Evolutionary conservation across 2,113 vertebrate genomes (phyloP).

Genomic region (Syngnathoides biaculeatus): DNA sequence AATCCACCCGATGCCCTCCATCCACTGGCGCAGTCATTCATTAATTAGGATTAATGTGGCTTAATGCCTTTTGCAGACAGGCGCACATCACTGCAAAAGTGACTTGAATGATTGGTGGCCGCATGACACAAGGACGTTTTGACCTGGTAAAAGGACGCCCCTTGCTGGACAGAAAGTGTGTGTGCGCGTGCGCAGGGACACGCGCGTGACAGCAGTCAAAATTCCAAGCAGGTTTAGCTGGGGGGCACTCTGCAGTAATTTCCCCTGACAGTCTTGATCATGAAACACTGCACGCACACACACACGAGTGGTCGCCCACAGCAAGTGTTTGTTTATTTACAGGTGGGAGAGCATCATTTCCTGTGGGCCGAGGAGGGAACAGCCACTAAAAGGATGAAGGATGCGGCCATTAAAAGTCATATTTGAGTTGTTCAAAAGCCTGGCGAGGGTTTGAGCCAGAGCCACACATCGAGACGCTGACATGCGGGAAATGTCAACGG

Average conservation of each 20-base stretch:
- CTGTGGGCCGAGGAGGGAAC: not conserved
- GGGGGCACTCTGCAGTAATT: slow-evolving; percentile 65
- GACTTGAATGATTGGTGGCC: slow-evolving; percentile 23
- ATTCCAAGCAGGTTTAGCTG: slow-evolving; percentile 53
- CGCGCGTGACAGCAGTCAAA: slow-evolving; percentile 27
- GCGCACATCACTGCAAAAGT: slow-evolving; percentile 49
- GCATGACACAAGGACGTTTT: slow-evolving; percentile 14
- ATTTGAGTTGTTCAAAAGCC: not conserved
- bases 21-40: slow-evolving; percentile 86
- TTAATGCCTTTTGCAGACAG: slow-evolving; percentile 73
- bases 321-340: slow-evolving; percentile 67
- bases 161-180: not conserved
- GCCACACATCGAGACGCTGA: not conserved
- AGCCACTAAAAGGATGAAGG: not conserved
- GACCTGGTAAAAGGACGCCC: not conserved
- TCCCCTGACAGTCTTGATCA: slow-evolving; percentile 59
- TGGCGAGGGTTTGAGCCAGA: not conserved
- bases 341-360: slow-evolving; percentile 46
- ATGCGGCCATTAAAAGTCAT: not conserved
- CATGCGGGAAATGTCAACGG: not conserved
- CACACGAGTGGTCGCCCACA: slow-evolving; percentile 62
- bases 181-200: not conserved
- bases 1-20: slow-evolving; percentile 84
- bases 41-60: slow-evolving; percentile 93
- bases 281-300: slow-evolving; percentile 55